phyloP scores from a whole-genome alignment of 2,888 invertebrate species.

The Andrena praecox region DNA sequence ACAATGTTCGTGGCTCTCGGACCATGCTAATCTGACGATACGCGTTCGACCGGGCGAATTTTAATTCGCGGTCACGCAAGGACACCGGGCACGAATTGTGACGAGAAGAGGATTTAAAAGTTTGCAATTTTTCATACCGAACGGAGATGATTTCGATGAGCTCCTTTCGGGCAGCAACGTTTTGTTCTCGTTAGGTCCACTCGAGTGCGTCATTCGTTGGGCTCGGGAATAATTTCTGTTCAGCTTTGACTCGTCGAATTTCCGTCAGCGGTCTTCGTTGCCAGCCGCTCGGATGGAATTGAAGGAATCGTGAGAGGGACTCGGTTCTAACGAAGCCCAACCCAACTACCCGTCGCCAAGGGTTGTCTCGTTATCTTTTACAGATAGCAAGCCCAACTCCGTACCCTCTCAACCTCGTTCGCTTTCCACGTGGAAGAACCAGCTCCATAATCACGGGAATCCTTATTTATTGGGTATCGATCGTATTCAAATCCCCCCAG shows the following conservation, averaged over 20 bases:
- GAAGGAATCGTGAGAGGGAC: slow-evolving; percentile 63
- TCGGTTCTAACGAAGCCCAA: slow-evolving; percentile 72
- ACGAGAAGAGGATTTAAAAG: too few species aligned
- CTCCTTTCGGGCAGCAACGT: neutral
- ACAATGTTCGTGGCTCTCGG: too few species aligned
- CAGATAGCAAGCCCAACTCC: slow-evolving; percentile 74
- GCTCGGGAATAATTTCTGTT: neutral
- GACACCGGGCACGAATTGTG: too few species aligned
- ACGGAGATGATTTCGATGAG: too few species aligned
- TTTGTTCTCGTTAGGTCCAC: neutral
- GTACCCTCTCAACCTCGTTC: slow-evolving; percentile 60
- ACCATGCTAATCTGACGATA: too few species aligned
- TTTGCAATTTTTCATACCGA: too few species aligned
- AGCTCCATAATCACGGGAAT: slow-evolving; percentile 79
- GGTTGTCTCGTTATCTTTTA: slow-evolving; percentile 79
- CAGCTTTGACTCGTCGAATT: neutral
- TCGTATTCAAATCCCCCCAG: slow-evolving; percentile 79
- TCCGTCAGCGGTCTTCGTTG: slow-evolving; percentile 27
- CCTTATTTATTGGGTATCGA: slow-evolving; percentile 82
- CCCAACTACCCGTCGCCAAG: slow-evolving; percentile 71
- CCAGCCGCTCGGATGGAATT: slow-evolving; percentile 58
- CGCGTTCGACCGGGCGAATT: too few species aligned
- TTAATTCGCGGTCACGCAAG: too few species aligned
- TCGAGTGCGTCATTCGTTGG: neutral
- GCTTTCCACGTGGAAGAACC: slow-evolving; percentile 67